Evolutionary conservation across 2,113 vertebrate species (phyloP), one percentile per base, ranked within the genome.

Genomic region (Pionites leucogaster): DNA sequence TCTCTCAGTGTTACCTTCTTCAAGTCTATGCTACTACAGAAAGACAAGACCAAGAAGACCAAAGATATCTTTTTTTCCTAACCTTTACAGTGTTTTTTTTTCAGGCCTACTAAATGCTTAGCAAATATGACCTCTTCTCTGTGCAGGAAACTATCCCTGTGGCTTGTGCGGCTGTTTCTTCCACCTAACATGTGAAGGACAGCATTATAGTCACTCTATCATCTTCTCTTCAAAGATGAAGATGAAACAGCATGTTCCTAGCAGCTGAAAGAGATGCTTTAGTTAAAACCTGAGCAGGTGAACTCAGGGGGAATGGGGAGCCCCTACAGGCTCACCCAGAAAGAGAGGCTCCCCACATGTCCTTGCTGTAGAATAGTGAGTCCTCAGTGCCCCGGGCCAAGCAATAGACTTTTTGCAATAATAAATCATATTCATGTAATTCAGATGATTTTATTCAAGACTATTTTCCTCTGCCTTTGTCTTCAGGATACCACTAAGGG

Each of bases 1-100:
- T 79, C 71, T 80, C 95, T 39, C 64, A 10, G 17, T 67, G 84
- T 91, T 95, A 82, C 53, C 94, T 95, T 91, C 87, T 89, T 96
- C 91, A 46, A 63, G 53, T 33, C 91, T 88, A 1, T 59, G n/a
- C 53, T 88, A 11, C 84, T 72, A 41, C 70, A 76, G 24, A 85
- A 50, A 95, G 81, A 91, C 81, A 93, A 82, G 27, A 25, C 77
- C 46, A 81, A 68, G 70, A 88, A 91, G 11, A 39, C 60, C 35
- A 29, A 68, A 84, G 39, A 53, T 31, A 17, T 37, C 44, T 72
- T 55, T 74, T 67, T 67, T 28, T 29, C 29, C 24, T 65, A 71
- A 72, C 74, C 65, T 95, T 93, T 79, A 75, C 57, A 65, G 46
- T 63, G 13, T 50, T 76, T 81, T 93, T 89, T 63, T 59, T 86